Base-by-base conservation (phyloP, 2,797 vertebrate genomes). In the Crossoptilon crossoptilon region DNA sequence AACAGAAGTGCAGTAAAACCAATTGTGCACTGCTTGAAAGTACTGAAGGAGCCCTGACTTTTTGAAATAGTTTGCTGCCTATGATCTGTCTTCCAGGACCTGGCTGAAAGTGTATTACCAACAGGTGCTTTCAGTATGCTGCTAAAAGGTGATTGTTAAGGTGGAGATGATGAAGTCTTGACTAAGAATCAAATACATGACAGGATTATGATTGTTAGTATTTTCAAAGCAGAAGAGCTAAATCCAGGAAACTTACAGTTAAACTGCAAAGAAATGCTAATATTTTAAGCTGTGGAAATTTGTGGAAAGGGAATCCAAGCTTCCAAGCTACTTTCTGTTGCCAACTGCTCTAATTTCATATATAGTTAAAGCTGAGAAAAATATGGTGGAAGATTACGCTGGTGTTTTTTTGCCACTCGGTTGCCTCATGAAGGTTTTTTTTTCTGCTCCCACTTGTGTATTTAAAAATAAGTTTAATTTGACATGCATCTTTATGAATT, bases 281-380 rank as follows among this genome's bases (percentile, higher is more conserved):
- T 86, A 81, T 64, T 87, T 91, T 66, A 83, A 92, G 67, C 46
- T 78, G 69, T 92, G 85, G 63, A 96, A 92, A 75, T 93, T 92
- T 56, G 70, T 84, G 74, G 67, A 88, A 72, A 70, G 27, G 44
- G 27, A 26, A 94, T 93, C 80, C 77, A 90, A 64, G 60, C 93
- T 90, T 90, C 62, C 90, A 80, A 48, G 70, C n/a, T 63, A 35
- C 23, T 39, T 88, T 90, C 59, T 84, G 4, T 93, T 95, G 84
- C 90, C 74, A 84, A 27, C 63, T 93, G 39, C 48, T 90, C 71
- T 87, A 70, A 91, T 74, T 93, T 87, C 10, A 44, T 78, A 18
- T 10, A 0, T 75, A 78, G 70, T 70, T 95, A 87, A 88, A 87
- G n/a, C 43, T 90, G 48, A 44, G 59, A 88, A 84, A 88, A 94